These are phyloP conservation scores for Eudemis profundana DNA, from an alignment of 2,888 invertebrate species.

Conservation along the genomic window DNA sequence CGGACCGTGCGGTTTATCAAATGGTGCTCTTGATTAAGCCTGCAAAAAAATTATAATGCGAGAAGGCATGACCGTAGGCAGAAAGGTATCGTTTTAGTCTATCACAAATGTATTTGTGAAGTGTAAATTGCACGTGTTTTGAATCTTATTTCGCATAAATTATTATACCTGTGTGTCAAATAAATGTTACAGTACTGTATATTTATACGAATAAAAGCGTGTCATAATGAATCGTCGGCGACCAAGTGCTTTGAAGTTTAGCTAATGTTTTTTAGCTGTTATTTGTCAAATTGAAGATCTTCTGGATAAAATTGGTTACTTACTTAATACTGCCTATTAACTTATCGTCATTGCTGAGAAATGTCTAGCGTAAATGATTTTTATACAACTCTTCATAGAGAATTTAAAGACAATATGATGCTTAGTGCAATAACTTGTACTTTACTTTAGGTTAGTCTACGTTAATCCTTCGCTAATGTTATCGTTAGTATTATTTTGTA, in stretches of 20 bases:
- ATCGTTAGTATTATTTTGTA: constrained; percentile 6
- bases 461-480: constrained; percentile 52
- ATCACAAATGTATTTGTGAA: too few species aligned
- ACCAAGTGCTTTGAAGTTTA: too few species aligned
- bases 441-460: constrained; percentile 62
- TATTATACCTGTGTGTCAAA: background rate
- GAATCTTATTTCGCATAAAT: too few species aligned
- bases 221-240: too few species aligned
- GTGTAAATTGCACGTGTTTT: too few species aligned
- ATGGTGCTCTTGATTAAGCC: too few species aligned
- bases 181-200: background rate
- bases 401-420: constrained; percentile 65
- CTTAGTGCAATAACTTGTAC: constrained; percentile 68
- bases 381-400: constrained; percentile 50
- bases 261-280: too few species aligned
- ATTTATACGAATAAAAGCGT: too few species aligned
- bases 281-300: too few species aligned
- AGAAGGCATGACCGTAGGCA: too few species aligned
- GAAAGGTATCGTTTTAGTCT: too few species aligned
- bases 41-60: too few species aligned
- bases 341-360: constrained; percentile 6
- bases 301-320: background rate
- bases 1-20: constrained; percentile 14
- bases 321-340: constrained; percentile 13
- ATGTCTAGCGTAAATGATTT: background rate